A percentile compares a stretch with the other conserved stretches of the same genome.
Conservation (phyloP, 2,113 vertebrate species). For the Callaeas wilsoni region DNA sequence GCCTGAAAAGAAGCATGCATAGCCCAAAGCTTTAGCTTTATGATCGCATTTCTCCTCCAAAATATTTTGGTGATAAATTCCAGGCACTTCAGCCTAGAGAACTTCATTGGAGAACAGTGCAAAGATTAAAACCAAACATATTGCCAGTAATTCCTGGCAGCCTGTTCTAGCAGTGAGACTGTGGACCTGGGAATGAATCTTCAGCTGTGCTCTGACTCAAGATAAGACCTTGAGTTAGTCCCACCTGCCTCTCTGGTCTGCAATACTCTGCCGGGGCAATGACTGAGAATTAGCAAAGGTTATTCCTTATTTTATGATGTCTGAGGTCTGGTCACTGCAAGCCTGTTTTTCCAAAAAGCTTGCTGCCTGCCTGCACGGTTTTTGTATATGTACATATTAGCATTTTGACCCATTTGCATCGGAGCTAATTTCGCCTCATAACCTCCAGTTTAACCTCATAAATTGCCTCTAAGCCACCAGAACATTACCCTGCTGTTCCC, state of each 20-base stretch:
- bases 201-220: not conserved
- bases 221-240: not conserved
- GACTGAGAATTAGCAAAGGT: not conserved
- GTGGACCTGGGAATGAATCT: not conserved
- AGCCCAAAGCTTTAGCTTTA: slow-evolving; percentile 36
- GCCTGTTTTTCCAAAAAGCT: not conserved
- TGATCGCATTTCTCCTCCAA: slow-evolving; percentile 35
- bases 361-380: not conserved
- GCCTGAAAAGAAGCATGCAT: not conserved
- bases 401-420: not conserved
- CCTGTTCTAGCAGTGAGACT: not conserved
- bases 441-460: not conserved
- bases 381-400: not conserved
- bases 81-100: slow-evolving; percentile 72
- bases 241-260: not conserved
- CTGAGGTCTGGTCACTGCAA: not conserved
- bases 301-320: not conserved
- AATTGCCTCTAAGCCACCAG: not conserved
- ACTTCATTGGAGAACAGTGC: slow-evolving; percentile 71
- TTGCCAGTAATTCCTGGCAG: not conserved
- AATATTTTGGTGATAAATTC: slow-evolving; percentile 74
- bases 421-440: not conserved
- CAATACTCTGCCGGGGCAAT: not conserved
- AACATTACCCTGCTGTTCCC: not conserved
- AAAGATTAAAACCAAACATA: slow-evolving; percentile 37